Evolutionary conservation across 2,888 invertebrate genomes (phyloP).

Genomic region (Abscondita cerata): DNA sequence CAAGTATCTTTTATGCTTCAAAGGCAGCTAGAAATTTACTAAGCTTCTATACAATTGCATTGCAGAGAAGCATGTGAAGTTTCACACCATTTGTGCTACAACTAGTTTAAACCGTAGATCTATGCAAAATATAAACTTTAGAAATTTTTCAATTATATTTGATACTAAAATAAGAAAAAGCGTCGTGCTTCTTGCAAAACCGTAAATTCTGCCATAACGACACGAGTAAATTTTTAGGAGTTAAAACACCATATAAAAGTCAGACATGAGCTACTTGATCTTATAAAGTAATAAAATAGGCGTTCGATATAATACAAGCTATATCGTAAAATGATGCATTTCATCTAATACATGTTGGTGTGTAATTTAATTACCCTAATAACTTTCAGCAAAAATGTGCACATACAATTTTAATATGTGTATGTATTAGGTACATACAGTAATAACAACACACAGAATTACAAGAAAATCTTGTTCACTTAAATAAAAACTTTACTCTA

Average conservation of each 20-base stretch:
- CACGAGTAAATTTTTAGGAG: slow-evolving; percentile 31
- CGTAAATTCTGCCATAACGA: slow-evolving; percentile 25
- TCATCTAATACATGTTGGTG: neutral
- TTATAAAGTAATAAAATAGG: slow-evolving; percentile 49
- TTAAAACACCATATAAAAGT: slow-evolving; percentile 45
- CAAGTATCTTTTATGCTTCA: too few species aligned
- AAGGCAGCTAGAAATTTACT: too few species aligned
- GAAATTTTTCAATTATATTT: slow-evolving; percentile 6
- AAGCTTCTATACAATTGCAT: too few species aligned
- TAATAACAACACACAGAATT: too few species aligned
- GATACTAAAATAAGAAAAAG: slow-evolving; percentile 14
- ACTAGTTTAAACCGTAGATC: neutral
- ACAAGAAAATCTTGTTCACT: too few species aligned
- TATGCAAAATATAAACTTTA: slow-evolving; percentile 1
- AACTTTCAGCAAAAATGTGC: too few species aligned
- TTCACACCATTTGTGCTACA: too few species aligned
- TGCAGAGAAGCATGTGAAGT: too few species aligned
- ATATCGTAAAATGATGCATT: slow-evolving; percentile 46
- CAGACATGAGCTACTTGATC: slow-evolving; percentile 44
- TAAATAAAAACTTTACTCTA: too few species aligned
- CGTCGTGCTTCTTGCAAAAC: slow-evolving; percentile 17
- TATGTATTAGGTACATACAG: too few species aligned
- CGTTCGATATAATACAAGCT: slow-evolving; percentile 46
- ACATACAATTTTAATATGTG: too few species aligned
- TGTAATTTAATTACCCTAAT: neutral